Percentiles rank a stretch among this genome's conserved stretches.
phyloP scores from a whole-genome alignment of 2,797 vertebrate species.

The Prionace glauca region DNA sequence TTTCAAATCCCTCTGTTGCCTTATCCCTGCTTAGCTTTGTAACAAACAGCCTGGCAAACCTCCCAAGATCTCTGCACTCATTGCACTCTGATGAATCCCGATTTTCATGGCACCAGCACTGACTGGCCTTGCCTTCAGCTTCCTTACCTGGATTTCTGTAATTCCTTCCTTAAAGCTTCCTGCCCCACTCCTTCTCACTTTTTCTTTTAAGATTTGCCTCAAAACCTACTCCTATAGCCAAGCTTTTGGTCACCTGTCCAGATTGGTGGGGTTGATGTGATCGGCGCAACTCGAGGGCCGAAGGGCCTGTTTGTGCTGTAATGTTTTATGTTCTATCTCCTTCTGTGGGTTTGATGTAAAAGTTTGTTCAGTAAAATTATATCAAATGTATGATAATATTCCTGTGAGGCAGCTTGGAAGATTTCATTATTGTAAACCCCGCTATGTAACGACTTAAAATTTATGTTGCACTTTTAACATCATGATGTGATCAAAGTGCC shows the following conservation, averaged over 20 bases:
- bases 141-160: not conserved
- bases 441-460: not conserved
- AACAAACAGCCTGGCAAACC: not conserved
- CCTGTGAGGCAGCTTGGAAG: not conserved
- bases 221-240: not conserved
- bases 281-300: no score
- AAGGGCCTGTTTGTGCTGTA: no score
- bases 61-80: not conserved
- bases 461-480: not conserved
- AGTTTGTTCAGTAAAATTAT: not conserved
- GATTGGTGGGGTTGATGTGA: no score
- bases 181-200: not conserved
- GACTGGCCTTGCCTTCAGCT: not conserved
- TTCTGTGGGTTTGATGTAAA: not conserved
- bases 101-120: not conserved
- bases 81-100: not conserved
- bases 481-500: not conserved
- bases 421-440: not conserved
- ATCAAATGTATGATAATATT: not conserved
- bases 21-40: not conserved
- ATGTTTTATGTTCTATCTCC: no score
- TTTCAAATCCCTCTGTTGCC: not conserved
- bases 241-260: not conserved
- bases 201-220: not conserved
- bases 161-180: not conserved